Evolutionary conservation across 2,113 vertebrate species (phyloP).

Genomic region (Phylloscopus trochiloides): DNA sequence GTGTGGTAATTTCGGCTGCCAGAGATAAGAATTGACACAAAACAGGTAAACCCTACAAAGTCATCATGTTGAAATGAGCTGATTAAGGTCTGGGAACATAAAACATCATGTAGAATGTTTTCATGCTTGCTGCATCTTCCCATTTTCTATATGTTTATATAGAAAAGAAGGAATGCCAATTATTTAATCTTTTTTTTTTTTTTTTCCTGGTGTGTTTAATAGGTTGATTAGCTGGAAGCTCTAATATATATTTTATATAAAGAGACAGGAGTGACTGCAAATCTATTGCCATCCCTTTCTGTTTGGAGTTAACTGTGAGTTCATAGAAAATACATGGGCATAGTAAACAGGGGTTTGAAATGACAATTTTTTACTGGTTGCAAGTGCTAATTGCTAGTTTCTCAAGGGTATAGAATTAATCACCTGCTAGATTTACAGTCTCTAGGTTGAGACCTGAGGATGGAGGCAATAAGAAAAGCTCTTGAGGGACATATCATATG

Average conservation of each 20-base stretch:
- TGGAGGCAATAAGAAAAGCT: constrained; percentile 98
- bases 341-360: constrained; percentile 83
- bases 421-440: constrained; percentile 94
- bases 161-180: constrained; percentile 70
- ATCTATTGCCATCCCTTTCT: constrained; percentile 66
- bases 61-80: constrained; percentile 83
- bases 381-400: constrained; percentile 89
- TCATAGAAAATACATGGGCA: constrained; percentile 79
- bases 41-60: constrained; percentile 89
- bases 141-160: constrained; percentile 66
- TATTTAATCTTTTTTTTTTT: constrained; percentile 51
- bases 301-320: constrained; percentile 77
- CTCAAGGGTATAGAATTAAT: constrained; percentile 98
- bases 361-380: constrained; percentile 87
- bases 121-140: constrained; percentile 65
- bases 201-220: constrained; percentile 64
- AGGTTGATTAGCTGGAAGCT: constrained; percentile 77
- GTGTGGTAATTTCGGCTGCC: constrained; percentile 82
- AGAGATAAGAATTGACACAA: constrained; percentile 87
- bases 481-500: constrained; percentile 90
- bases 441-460: constrained; percentile 93
- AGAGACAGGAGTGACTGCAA: constrained; percentile 73
- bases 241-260: constrained; percentile 77
- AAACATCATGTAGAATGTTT: constrained; percentile 78
- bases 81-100: constrained; percentile 84